Conservation (phyloP, 2,797 vertebrate species). For the Poliocrania exsul region DNA sequence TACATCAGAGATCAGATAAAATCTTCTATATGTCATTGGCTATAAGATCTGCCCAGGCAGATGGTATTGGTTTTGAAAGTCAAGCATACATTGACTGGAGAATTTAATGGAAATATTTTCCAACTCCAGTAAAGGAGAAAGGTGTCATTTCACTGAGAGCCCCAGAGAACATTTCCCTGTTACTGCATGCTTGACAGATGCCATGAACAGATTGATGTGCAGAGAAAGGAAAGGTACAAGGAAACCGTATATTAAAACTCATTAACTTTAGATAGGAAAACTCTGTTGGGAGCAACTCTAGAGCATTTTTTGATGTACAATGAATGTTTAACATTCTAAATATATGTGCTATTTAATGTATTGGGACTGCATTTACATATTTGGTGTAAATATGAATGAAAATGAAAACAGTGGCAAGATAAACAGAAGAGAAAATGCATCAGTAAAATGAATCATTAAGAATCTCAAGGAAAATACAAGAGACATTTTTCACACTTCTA, state of each 20-base stretch:
- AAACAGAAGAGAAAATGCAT: conserved; percentile 41
- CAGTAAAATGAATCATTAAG: conserved; percentile 32
- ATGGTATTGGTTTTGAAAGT: conserved; percentile 72
- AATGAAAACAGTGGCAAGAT: conserved; percentile 51
- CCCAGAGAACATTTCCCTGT: conserved; percentile 65
- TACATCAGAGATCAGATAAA: conserved; percentile 67
- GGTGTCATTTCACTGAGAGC: conserved; percentile 74
- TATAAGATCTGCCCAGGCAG: conserved; percentile 61
- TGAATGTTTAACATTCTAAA: conserved; percentile 72
- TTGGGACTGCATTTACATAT: conserved; percentile 69
- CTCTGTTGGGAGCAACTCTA: conserved; percentile 62
- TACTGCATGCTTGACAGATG: conserved; percentile 77
- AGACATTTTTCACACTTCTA: background rate
- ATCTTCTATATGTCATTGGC: conserved; percentile 65
- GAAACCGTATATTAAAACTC: conserved; percentile 77
- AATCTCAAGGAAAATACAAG: background rate
- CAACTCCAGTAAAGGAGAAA: conserved; percentile 71
- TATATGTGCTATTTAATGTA: conserved; percentile 68
- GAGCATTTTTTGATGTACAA: conserved; percentile 66
- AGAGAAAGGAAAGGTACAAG: conserved; percentile 69
- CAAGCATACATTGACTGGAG: conserved; percentile 67
- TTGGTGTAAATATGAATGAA: conserved; percentile 54
- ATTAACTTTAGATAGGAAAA: conserved; percentile 71
- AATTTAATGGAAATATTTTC: conserved; percentile 75
- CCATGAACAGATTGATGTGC: conserved; percentile 77